Conservation (phyloP, 1,140 invertebrate species). For the Saccostrea glomerata region DNA sequence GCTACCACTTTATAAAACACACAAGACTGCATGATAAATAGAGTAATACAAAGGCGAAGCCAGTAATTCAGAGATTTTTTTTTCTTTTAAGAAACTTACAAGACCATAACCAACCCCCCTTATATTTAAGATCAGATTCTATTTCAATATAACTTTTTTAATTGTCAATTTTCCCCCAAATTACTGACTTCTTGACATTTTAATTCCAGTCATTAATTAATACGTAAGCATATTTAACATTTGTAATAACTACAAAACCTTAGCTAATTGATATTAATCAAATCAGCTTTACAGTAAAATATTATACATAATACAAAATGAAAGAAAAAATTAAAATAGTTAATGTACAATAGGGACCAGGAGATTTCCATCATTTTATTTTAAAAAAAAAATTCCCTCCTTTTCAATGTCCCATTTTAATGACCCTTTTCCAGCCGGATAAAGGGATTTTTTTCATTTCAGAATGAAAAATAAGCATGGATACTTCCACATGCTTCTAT, state of each 20-base stretch:
- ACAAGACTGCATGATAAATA: slow-evolving; percentile 33
- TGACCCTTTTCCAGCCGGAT: neutral
- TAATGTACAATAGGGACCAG: neutral
- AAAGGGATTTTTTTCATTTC: neutral
- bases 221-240: slow-evolving; percentile 40
- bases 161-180: slow-evolving; percentile 5
- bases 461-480: neutral
- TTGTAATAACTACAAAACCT: slow-evolving; percentile 33
- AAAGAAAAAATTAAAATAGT: slow-evolving; percentile 33
- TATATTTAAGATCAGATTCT: neutral
- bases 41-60: slow-evolving; percentile 39
- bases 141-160: neutral
- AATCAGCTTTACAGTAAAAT: slow-evolving; percentile 27
- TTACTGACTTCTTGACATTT: slow-evolving; percentile 34
- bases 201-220: slow-evolving; percentile 14
- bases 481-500: neutral
- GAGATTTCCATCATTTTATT: slow-evolving; percentile 7
- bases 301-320: slow-evolving; percentile 35
- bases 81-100: neutral
- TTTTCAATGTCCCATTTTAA: neutral
- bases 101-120: neutral
- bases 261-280: slow-evolving; percentile 19
- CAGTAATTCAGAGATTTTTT: slow-evolving; percentile 50
- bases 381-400: neutral
- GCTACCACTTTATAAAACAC: slow-evolving; percentile 42